phyloP scores from a whole-genome alignment of 2,888 invertebrate genomes.

The Saturnia pavonia region DNA sequence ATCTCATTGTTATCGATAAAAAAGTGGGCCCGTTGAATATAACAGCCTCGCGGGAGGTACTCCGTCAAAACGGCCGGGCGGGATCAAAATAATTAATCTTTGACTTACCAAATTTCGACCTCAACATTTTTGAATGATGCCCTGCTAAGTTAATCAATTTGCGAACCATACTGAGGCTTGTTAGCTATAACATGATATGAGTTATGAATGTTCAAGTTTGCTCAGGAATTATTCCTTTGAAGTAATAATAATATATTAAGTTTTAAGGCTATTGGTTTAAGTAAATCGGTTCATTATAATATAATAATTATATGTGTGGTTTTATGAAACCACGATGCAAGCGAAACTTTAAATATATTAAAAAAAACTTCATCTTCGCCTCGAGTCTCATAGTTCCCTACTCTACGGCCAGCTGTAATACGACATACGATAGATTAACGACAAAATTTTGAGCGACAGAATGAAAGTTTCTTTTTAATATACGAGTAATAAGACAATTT shows the following conservation, averaged over 20 bases:
- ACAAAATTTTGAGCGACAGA: too few species aligned
- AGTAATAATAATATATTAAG: neutral
- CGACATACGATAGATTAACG: too few species aligned
- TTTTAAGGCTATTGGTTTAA: neutral
- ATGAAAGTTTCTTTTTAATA: too few species aligned
- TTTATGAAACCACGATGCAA: too few species aligned
- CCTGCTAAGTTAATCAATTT: constrained; percentile 72
- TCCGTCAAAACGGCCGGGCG: constrained; percentile 45
- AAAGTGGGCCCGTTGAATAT: constrained; percentile 30
- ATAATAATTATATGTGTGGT: too few species aligned
- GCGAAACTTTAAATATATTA: too few species aligned
- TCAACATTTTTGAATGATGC: constrained; percentile 55
- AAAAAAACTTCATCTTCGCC: too few species aligned
- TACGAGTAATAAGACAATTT: too few species aligned
- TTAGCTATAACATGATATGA: constrained; percentile 29
- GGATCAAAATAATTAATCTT: constrained; percentile 77
- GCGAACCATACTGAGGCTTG: constrained; percentile 50
- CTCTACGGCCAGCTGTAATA: too few species aligned
- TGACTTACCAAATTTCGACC: constrained; percentile 60
- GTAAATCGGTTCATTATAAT: neutral
- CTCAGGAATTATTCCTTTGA: neutral
- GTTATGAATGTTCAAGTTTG: constrained; percentile 13
- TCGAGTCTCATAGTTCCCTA: too few species aligned
- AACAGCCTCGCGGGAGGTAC: constrained; percentile 37
- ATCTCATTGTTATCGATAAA: constrained; percentile 38